Conservation (phyloP, 2,888 invertebrate genomes). For the Amaurobius ferox region DNA sequence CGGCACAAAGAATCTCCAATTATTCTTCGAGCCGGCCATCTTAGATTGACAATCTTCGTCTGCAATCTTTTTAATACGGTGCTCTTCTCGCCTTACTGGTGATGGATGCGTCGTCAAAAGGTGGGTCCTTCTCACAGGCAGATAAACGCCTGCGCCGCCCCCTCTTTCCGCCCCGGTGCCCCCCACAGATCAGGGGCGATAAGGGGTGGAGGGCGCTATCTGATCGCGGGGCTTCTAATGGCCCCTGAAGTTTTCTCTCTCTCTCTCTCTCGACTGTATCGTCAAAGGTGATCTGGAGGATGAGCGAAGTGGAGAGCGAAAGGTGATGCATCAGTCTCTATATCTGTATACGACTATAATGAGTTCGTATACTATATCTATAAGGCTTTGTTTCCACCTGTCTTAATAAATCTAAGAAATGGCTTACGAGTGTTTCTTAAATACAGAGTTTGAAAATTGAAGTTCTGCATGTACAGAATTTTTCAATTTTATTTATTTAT, state of each 20-base stretch:
- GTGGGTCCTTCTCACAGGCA: not conserved
- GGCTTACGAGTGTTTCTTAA: no score
- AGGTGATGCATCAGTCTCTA: no score
- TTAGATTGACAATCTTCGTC: not conserved
- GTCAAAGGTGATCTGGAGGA: slow-evolving; percentile 40
- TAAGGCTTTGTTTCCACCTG: no score
- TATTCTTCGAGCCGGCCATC: not conserved
- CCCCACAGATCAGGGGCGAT: no score
- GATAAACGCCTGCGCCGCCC: not conserved
- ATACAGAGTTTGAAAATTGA: no score
- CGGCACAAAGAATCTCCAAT: no score
- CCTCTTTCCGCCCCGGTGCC: not conserved
- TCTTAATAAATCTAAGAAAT: no score
- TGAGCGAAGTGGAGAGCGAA: no score
- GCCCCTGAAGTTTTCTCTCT: slow-evolving; percentile 43
- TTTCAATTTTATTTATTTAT: no score
- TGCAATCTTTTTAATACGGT: not conserved
- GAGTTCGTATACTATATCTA: no score
- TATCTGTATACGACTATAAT: no score
- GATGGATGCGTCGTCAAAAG: slow-evolving; percentile 1
- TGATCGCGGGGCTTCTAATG: slow-evolving; percentile 54
- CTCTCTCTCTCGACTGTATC: slow-evolving; percentile 35
- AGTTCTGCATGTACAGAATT: no score
- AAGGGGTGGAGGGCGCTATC: slow-evolving; percentile 21
- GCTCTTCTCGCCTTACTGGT: slow-evolving; percentile 5